Conservation (phyloP, 2,113 vertebrate species). For the Athene cunicularia region DNA sequence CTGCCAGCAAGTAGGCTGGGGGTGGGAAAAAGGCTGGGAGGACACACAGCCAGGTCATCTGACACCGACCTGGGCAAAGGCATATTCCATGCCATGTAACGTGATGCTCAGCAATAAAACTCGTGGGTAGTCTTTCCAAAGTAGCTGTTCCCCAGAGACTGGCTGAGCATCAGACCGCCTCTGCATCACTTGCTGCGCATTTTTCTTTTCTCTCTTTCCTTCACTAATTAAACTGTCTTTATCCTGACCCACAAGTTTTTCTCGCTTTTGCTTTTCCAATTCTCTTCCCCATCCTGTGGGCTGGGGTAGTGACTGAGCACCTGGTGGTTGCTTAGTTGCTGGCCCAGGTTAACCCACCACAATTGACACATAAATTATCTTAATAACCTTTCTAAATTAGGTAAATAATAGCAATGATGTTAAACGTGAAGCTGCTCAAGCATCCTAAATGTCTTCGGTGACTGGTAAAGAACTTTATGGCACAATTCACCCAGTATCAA, state of each 20-base stretch:
- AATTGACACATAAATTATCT: not conserved
- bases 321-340: not conserved
- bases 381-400: not conserved
- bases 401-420: not conserved
- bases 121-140: not conserved
- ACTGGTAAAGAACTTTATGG: not conserved
- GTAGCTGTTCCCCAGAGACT: not conserved
- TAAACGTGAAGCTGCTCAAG: not conserved
- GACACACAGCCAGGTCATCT: not conserved
- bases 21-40: not conserved
- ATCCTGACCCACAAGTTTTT: not conserved
- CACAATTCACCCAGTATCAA: not conserved
- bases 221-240: not conserved
- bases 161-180: not conserved
- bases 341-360: not conserved
- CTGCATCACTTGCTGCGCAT: not conserved
- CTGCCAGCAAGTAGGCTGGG: not conserved
- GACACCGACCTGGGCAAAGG: not conserved
- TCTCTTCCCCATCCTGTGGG: not conserved
- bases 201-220: not conserved
- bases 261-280: not conserved
- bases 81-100: not conserved
- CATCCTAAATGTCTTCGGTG: not conserved
- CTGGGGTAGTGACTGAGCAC: not conserved
- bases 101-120: not conserved